Base-by-base conservation (phyloP, 2,888 invertebrate genomes). In the Andrena marginata region DNA sequence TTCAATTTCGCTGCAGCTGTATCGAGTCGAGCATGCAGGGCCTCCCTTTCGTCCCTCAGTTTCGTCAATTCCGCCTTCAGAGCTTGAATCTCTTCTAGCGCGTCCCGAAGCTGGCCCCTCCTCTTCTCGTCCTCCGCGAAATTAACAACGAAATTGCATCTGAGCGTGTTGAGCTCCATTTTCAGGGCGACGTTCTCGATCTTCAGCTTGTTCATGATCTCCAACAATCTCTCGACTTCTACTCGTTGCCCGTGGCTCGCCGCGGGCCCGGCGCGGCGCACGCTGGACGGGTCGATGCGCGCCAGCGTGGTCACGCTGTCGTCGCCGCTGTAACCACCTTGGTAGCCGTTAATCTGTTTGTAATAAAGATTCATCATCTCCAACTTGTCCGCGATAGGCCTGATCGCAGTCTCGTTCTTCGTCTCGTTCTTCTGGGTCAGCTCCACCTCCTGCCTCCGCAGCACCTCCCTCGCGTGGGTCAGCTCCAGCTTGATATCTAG, bases 51-150 rank as follows among this genome's bases (percentile, higher is more conserved):
- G 5, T 78, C 62, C 64, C 86, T 83, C n/a, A 82, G 75, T 78
- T 82, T 89, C 26, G 77, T 74, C 69, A 91, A 62, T 82, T 90
- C 89, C 10, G 10, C 33, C 77, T 89, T 91, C 63, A 92, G 75
- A 33, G 88, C 85, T 6, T 26, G 75, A 63, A 89, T 77, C 72
- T 91, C 90, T 5, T 81, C 82, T 31, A 65, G 67, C 29, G 82
- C 77, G 5, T 77, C 49, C 7, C 60, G 74, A 1, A 87, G 59
- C n/a, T 77, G 78, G 49, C 42, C 75, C 33, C 59, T 56, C 49
- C 65, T 60, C 68, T 68, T 79, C 31, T 82, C 80, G 23, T 76
- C 33, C 16, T 83, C 73, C 59, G 65, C 26, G 29, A 63, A 54
- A 48, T 82, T 77, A 33, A 69, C 83, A 23, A 85, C 69, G 26